Percentiles rank a stretch among this genome's conserved stretches.
Evolutionary conservation across 1,140 invertebrate genomes (phyloP).

Genomic region (Callitettix versicolor): DNA sequence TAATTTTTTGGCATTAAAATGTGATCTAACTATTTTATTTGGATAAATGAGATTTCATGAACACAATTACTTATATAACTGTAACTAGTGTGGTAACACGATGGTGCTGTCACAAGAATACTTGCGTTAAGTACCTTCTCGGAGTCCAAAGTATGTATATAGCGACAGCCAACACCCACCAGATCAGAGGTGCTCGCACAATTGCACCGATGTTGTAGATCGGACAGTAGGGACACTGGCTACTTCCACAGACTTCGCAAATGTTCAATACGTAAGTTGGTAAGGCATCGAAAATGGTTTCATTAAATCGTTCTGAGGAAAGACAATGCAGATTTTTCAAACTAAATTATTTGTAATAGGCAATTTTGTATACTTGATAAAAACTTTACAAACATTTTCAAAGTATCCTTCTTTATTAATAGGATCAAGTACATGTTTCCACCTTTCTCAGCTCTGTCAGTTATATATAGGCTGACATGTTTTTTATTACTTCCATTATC

Average conservation of each 20-base stretch:
- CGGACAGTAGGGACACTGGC: conserved; percentile 93
- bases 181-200: background rate
- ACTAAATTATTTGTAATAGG: background rate
- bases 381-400: background rate
- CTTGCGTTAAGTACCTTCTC: too few species aligned
- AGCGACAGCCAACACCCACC: background rate
- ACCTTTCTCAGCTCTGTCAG: too few species aligned
- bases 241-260: conserved; percentile 96
- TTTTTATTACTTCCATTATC: too few species aligned
- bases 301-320: conserved; percentile 83
- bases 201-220: conserved; percentile 61
- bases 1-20: too few species aligned
- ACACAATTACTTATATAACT: too few species aligned
- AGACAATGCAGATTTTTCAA: background rate
- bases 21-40: too few species aligned
- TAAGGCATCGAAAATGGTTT: conserved; percentile 82
- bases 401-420: too few species aligned
- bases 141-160: background rate
- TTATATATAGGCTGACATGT: too few species aligned
- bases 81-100: too few species aligned
- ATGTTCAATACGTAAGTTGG: conserved; percentile 85
- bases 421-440: too few species aligned
- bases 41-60: too few species aligned
- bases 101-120: too few species aligned
- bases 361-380: background rate